A percentile compares a stretch with the other conserved stretches of the same genome.
These are phyloP conservation scores for Clivina fossor DNA, from an alignment of 2,888 invertebrate genomes.

Conservation along the genomic window DNA sequence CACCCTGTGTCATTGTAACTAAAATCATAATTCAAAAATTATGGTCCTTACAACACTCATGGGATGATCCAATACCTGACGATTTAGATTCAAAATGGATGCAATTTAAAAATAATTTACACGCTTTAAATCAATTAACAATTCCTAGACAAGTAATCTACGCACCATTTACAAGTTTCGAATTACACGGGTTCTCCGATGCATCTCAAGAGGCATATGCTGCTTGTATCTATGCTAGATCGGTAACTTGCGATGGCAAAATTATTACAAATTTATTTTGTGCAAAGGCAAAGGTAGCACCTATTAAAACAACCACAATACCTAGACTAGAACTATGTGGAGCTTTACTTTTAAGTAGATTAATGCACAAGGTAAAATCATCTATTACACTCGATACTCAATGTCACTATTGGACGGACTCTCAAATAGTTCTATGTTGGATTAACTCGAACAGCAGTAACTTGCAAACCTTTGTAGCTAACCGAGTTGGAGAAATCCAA, in stretches of 20 bases:
- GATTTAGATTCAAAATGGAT: conserved; percentile 16
- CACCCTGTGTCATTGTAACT: conserved; percentile 3
- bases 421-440: conserved; percentile 15
- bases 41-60: conserved; percentile 13
- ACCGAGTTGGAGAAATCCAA: conserved; percentile 22
- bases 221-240: conserved; percentile 35
- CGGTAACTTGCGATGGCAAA: background rate
- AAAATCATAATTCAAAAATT: conserved; percentile 25
- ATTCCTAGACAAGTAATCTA: conserved; percentile 13
- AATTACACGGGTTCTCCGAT: conserved; percentile 38
- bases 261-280: conserved; percentile 20
- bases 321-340: conserved; percentile 20
- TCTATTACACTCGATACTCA: background rate
- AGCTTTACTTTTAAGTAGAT: conserved; percentile 3
- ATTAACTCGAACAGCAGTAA: background rate
- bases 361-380: conserved; percentile 3
- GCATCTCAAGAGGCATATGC: conserved; percentile 37
- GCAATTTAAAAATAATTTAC: background rate
- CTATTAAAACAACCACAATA: conserved; percentile 11
- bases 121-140: conserved; percentile 11
- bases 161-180: background rate
- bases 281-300: conserved; percentile 19
- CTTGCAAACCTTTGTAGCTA: conserved; percentile 12
- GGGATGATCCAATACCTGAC: conserved; percentile 30
- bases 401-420: conserved; percentile 11